Conservation (phyloP, 2,113 vertebrate genomes). For the Bujurquina vittata region DNA sequence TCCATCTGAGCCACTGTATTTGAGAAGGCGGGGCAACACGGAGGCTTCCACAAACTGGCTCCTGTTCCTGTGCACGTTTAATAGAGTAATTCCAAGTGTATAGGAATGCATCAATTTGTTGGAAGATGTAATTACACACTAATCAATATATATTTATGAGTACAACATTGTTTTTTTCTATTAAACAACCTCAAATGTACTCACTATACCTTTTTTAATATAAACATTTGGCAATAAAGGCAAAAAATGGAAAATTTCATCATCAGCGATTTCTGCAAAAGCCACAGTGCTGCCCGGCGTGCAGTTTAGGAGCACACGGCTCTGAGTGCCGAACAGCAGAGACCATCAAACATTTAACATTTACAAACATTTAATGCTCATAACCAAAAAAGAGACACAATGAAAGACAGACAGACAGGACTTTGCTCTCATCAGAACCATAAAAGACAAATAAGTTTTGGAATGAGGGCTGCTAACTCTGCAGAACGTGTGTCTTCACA, state of each 20-base stretch:
- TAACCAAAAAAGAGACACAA: rapidly evolving
- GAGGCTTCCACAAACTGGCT: no score
- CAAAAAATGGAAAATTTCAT: not conserved
- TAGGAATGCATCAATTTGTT: no score
- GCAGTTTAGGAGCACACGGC: not conserved
- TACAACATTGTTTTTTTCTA: no score
- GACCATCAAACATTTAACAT: not conserved
- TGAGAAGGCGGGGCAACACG: no score
- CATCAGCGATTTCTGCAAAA: not conserved
- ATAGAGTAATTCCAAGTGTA: no score
- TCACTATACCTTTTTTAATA: not conserved
- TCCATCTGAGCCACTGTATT: no score
- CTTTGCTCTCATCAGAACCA: not conserved
- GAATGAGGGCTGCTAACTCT: not conserved
- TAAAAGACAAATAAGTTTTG: slow-evolving; percentile 4
- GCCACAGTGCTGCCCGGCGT: not conserved
- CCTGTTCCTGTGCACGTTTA: no score
- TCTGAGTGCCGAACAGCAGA: not conserved
- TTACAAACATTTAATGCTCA: not conserved
- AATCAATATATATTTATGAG: no score
- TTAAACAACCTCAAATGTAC: no score
- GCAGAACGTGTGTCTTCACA: not conserved
- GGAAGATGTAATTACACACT: no score
- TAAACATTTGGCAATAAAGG: rapidly evolving
- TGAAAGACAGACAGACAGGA: not conserved